Percentiles rank a stretch among this genome's conserved stretches.
Conservation (phyloP, 2,888 invertebrate species). For the Drymonia ruficornis region DNA sequence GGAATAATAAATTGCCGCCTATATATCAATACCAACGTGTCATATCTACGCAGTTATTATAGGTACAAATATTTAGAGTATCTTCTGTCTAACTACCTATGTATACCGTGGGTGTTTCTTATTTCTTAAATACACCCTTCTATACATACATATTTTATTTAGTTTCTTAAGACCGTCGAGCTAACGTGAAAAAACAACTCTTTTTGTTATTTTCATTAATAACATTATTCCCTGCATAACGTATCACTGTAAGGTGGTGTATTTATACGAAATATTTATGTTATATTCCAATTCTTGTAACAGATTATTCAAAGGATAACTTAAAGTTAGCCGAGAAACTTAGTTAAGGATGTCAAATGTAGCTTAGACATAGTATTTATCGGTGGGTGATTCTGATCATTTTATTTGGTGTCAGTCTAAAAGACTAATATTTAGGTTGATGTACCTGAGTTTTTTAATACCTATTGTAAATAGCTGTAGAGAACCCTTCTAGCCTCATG, state of each 20-base stretch:
- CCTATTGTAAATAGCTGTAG: conserved; percentile 19
- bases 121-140: too few species aligned
- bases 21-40: too few species aligned
- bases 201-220: too few species aligned
- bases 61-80: too few species aligned
- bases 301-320: conserved; percentile 30
- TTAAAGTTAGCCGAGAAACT: conserved; percentile 37
- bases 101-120: too few species aligned
- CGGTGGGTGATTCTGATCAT: conserved; percentile 18
- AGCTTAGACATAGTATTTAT: conserved; percentile 19
- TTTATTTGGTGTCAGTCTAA: conserved; percentile 33
- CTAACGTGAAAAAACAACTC: too few species aligned
- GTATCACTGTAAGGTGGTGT: not conserved
- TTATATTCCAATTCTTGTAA: not conserved
- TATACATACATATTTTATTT: too few species aligned
- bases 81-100: too few species aligned
- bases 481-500: conserved; percentile 20
- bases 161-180: not conserved
- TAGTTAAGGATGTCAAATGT: conserved; percentile 30
- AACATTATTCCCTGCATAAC: not conserved
- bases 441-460: conserved; percentile 15
- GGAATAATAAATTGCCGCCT: too few species aligned
- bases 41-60: too few species aligned
- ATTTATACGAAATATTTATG: not conserved
- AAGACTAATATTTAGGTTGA: conserved; percentile 24